Evolutionary conservation across 2,888 invertebrate genomes (phyloP).

Genomic region (Clostera curtula): DNA sequence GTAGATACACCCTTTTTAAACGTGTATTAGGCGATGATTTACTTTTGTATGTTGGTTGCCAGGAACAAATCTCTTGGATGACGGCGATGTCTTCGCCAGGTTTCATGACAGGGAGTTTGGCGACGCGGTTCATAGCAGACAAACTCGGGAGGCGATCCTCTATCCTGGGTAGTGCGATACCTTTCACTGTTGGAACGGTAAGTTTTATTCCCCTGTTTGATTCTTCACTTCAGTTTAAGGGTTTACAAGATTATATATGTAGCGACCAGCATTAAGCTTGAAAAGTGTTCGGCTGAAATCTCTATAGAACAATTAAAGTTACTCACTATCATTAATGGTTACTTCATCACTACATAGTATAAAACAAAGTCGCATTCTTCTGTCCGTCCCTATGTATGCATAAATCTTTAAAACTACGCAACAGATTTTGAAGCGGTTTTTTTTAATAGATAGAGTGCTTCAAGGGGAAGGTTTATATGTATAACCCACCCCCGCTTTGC

Average conservation of each 20-base stretch:
- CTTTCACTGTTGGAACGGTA: constrained; percentile 42
- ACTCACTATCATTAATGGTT: no score
- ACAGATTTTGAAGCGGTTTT: no score
- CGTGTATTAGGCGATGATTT: neutral
- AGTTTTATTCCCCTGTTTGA: constrained; percentile 3
- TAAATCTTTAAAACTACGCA: no score
- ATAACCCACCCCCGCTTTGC: no score
- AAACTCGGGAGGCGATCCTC: constrained; percentile 39
- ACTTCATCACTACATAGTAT: no score
- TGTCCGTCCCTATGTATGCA: no score
- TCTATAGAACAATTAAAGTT: no score
- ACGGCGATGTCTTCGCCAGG: constrained; percentile 37
- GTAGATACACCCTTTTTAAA: no score
- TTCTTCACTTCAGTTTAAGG: neutral
- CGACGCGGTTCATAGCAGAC: constrained; percentile 35
- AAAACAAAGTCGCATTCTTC: no score
- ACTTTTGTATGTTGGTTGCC: constrained; percentile 8
- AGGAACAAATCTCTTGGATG: constrained; percentile 50
- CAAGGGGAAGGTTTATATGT: no score
- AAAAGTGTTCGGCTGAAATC: no score
- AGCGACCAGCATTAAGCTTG: neutral
- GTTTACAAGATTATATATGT: neutral
- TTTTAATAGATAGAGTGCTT: no score
- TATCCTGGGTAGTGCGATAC: constrained; percentile 38
- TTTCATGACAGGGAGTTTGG: constrained; percentile 37